Conservation (phyloP, 2,888 invertebrate species). For the Ecdyonurus torrentis region DNA sequence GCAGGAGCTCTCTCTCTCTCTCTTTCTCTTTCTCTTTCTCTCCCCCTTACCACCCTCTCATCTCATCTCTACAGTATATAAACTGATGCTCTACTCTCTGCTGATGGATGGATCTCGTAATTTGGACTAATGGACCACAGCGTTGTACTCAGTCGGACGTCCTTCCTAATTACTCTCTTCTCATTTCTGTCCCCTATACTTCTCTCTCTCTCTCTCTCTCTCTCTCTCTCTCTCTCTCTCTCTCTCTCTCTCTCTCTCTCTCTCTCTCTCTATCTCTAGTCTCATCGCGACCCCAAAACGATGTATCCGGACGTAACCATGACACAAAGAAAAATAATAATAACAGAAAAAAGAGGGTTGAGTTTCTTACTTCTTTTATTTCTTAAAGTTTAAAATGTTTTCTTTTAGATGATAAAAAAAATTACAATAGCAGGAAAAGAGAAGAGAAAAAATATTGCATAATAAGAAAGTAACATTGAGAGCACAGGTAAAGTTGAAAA, state of each 20-base stretch:
- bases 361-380: background rate
- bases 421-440: no score
- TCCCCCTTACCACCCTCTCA: no score
- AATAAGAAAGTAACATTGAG: no score
- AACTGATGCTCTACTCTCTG: no score
- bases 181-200: no score
- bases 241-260: background rate
- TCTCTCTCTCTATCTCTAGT: background rate
- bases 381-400: no score
- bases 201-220: background rate
- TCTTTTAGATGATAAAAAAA: no score
- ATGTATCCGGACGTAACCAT: background rate
- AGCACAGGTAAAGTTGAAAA: background rate
- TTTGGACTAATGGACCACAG: background rate
- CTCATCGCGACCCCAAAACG: background rate
- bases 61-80: no score
- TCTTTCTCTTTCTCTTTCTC: background rate
- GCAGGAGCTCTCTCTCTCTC: background rate
- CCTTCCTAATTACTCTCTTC: background rate
- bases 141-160: background rate
- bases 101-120: background rate
- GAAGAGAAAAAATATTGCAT: no score
- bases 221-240: background rate
- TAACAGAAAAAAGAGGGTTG: background rate
- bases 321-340: no score